These are phyloP conservation scores for Lepidurus arcticus DNA, from an alignment of 1,140 invertebrate species.

Conservation along the genomic window DNA sequence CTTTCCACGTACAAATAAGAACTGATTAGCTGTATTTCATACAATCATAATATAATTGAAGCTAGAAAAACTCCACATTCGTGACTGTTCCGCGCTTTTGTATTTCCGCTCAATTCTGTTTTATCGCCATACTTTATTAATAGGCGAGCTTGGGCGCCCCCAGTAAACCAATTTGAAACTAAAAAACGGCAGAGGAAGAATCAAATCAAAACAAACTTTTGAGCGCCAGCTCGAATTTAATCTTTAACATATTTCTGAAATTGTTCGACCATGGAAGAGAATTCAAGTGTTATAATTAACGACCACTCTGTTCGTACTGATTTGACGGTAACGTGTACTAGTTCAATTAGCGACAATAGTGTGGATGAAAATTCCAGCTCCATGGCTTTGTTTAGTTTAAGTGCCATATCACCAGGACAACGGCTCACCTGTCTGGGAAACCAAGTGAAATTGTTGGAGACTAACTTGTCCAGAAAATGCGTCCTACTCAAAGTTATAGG, in stretches of 20 bases:
- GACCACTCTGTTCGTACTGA: neutral
- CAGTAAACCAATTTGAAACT: neutral
- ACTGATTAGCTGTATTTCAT: no score
- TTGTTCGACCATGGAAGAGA: neutral
- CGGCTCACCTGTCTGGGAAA: neutral
- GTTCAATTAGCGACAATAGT: neutral
- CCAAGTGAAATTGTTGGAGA: neutral
- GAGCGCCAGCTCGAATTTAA: neutral
- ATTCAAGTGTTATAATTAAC: neutral
- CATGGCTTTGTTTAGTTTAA: neutral
- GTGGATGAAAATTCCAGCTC: neutral
- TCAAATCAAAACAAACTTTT: neutral
- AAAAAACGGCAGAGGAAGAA: neutral
- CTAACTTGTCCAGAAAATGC: neutral
- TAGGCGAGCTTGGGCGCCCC: neutral
- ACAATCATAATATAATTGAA: no score
- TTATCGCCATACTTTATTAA: no score
- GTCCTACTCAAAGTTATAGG: neutral
- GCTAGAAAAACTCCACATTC: no score
- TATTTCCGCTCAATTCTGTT: no score
- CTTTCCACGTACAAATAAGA: no score
- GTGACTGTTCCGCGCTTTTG: no score
- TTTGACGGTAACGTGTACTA: neutral
- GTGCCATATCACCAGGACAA: neutral
- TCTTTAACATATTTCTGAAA: neutral